Evolutionary conservation across 2,797 vertebrate species (phyloP).

Genomic region (Anas acuta): DNA sequence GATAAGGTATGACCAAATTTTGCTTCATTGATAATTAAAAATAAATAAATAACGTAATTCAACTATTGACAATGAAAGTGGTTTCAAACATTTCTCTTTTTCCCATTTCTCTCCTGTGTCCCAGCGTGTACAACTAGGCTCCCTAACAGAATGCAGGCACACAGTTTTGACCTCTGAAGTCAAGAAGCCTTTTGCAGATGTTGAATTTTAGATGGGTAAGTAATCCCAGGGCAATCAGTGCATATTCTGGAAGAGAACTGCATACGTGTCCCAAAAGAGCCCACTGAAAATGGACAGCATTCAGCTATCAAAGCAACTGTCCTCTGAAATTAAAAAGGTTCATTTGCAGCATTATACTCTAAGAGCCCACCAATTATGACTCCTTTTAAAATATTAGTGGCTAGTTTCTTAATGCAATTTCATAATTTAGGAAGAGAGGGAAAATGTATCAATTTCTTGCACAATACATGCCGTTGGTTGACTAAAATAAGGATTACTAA

Average conservation of each 20-base stretch:
- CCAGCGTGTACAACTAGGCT: neutral
- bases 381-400: neutral
- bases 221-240: neutral
- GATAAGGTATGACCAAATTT: neutral
- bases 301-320: neutral
- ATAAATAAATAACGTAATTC: neutral
- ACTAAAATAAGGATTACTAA: neutral
- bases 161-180: neutral
- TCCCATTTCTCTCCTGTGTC: neutral
- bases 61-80: neutral
- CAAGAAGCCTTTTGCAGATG: neutral
- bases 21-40: neutral
- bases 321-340: neutral
- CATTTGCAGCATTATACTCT: neutral
- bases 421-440: neutral
- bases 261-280: neutral
- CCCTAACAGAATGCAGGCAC: neutral
- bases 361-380: neutral
- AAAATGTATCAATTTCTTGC: neutral
- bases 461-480: neutral
- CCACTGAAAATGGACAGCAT: neutral
- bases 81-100: neutral
- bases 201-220: neutral
- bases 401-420: neutral
- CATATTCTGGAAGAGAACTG: neutral